These are phyloP conservation scores for Arctocebus calabarensis DNA, from an alignment of 2,797 vertebrate species.

Conservation along the genomic window DNA sequence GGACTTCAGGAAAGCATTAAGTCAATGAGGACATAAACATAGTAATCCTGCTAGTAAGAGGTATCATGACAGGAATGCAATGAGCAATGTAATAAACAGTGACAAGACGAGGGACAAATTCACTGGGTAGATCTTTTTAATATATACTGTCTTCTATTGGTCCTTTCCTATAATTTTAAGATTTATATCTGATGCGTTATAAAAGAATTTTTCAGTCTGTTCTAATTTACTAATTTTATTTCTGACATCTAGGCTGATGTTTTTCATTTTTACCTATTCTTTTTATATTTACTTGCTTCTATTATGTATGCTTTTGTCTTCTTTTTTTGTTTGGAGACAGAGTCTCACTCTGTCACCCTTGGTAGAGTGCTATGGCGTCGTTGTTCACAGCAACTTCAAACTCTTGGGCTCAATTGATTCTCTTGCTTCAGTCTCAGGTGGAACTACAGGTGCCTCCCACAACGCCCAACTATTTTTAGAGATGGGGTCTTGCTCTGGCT, in stretches of 20 bases:
- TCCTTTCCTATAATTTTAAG: neutral
- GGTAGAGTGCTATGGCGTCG: no score
- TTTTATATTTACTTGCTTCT: neutral
- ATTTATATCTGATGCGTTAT: neutral
- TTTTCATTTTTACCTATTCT: neutral
- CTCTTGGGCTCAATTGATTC: no score
- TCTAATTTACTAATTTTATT: neutral
- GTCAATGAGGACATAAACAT: neutral
- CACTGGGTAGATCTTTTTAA: neutral
- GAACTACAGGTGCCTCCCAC: no score
- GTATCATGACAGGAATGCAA: neutral
- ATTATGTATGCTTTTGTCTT: neutral
- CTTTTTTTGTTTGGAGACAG: no score
- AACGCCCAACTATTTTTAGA: no score
- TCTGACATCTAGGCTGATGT: neutral
- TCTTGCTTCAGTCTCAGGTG: no score
- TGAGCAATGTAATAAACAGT: neutral
- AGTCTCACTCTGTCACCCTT: no score
- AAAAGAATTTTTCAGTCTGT: neutral
- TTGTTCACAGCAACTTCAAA: no score
- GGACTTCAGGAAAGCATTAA: neutral
- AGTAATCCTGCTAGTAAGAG: neutral
- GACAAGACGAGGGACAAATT: neutral
- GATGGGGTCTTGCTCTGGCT: no score
- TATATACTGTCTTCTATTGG: neutral